phyloP scores from a whole-genome alignment of 2,888 invertebrate species.

The Charanyca ferruginea region DNA sequence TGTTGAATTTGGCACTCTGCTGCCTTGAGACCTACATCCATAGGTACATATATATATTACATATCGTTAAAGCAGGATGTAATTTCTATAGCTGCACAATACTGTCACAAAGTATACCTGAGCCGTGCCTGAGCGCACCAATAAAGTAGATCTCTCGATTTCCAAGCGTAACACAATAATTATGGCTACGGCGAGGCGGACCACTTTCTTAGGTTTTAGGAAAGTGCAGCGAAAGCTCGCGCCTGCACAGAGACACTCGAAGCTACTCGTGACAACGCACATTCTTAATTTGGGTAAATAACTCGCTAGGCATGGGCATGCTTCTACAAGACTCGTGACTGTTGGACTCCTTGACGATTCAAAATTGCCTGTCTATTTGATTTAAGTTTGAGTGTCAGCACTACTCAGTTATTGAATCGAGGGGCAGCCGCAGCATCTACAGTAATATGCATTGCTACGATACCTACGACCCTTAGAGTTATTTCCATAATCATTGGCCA shows the following conservation, averaged over 20 bases:
- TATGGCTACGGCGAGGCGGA: conserved; percentile 20
- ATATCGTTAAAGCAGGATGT: not conserved
- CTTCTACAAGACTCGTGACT: not conserved
- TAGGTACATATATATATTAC: too few species aligned
- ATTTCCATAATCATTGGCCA: not conserved
- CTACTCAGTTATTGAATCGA: not conserved
- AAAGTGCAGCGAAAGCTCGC: conserved; percentile 29
- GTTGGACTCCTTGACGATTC: not conserved
- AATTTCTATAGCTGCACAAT: not conserved
- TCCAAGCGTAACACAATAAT: conserved; percentile 39
- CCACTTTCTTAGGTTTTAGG: conserved; percentile 52
- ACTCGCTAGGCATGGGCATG: not conserved
- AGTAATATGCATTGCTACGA: not conserved
- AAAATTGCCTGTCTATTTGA: too few species aligned
- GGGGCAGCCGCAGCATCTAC: not conserved
- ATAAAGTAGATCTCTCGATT: conserved; percentile 33
- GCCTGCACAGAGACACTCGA: not conserved
- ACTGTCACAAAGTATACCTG: not conserved
- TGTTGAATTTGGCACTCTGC: too few species aligned
- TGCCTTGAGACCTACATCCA: not conserved
- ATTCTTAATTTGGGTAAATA: conserved; percentile 9
- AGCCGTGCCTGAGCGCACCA: not conserved
- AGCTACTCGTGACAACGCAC: not conserved
- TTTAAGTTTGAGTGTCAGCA: not conserved
- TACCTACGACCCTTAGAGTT: too few species aligned